These are phyloP conservation scores for Tautogolabrus adspersus DNA, from an alignment of 2,113 vertebrate species.

Conservation along the genomic window DNA sequence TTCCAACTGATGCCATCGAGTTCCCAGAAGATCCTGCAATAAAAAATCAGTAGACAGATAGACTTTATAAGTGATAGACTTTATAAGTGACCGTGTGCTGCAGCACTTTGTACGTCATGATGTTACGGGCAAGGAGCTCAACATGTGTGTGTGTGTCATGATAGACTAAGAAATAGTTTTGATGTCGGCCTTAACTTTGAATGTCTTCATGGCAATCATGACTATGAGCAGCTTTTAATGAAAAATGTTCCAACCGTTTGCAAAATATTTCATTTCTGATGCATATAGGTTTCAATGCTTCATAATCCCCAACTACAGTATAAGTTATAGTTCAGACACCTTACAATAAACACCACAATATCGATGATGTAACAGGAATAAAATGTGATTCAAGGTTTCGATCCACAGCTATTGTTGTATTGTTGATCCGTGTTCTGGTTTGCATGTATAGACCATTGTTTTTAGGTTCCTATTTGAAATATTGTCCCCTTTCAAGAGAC, in stretches of 20 bases:
- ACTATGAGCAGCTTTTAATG: too few species aligned
- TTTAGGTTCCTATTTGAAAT: constrained; percentile 45
- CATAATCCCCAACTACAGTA: too few species aligned
- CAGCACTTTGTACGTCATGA: too few species aligned
- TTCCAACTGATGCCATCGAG: neutral
- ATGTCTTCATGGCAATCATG: neutral
- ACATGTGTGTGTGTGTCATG: too few species aligned
- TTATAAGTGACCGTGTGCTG: neutral
- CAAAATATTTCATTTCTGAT: too few species aligned
- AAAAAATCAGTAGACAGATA: neutral
- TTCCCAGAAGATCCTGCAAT: neutral
- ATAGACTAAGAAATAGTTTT: too few species aligned
- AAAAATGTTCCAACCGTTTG: too few species aligned
- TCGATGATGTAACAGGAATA: constrained; percentile 13
- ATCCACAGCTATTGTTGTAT: constrained; percentile 2
- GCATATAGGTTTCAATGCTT: too few species aligned
- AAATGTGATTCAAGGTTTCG: constrained; percentile 14
- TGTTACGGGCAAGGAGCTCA: too few species aligned
- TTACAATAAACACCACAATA: constrained; percentile 4
- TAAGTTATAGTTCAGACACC: constrained; percentile 17
- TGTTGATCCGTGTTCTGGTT: constrained; percentile 6
- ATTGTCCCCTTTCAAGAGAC: constrained; percentile 72
- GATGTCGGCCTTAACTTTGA: neutral
- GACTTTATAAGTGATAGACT: too few species aligned
- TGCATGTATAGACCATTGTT: constrained; percentile 36